Evolutionary conservation across 2,797 vertebrate genomes (phyloP).

Genomic region (Scarus forsteni): DNA sequence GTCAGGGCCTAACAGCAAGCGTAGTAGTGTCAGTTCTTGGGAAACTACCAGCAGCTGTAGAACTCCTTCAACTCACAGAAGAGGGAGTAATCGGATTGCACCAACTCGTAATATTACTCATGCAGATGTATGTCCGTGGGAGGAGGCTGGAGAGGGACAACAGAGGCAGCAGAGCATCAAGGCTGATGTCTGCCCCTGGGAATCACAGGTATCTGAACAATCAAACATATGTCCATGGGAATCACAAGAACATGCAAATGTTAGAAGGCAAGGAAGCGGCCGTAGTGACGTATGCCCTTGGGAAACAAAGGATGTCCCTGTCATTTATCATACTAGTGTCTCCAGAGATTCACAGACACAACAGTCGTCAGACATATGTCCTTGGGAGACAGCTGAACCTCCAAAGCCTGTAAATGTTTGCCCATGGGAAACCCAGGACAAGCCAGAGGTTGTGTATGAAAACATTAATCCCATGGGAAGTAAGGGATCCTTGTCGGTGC

Average conservation of each 20-base stretch:
- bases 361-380: constrained; percentile 64
- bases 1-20: constrained; percentile 69
- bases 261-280: constrained; percentile 42
- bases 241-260: constrained; percentile 42
- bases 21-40: constrained; percentile 81
- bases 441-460: constrained; percentile 73
- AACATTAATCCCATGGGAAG: constrained; percentile 56
- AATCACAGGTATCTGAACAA: constrained; percentile 26
- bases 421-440: constrained; percentile 68
- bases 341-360: constrained; percentile 47
- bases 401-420: constrained; percentile 59
- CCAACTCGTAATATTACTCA: constrained; percentile 56
- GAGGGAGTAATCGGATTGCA: constrained; percentile 68
- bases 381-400: constrained; percentile 71
- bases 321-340: constrained; percentile 31
- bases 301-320: constrained; percentile 55
- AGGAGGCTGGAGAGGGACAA: constrained; percentile 52
- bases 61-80: constrained; percentile 74
- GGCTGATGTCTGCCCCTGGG: constrained; percentile 65
- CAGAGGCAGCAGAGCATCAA: constrained; percentile 67
- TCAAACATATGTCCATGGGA: constrained; percentile 78
- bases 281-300: constrained; percentile 66
- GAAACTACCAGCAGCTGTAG: constrained; percentile 71
- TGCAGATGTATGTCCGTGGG: constrained; percentile 77
- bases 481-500: constrained; percentile 49